phyloP scores from a whole-genome alignment of 2,888 invertebrate genomes.

The Melinopterus prodromus region DNA sequence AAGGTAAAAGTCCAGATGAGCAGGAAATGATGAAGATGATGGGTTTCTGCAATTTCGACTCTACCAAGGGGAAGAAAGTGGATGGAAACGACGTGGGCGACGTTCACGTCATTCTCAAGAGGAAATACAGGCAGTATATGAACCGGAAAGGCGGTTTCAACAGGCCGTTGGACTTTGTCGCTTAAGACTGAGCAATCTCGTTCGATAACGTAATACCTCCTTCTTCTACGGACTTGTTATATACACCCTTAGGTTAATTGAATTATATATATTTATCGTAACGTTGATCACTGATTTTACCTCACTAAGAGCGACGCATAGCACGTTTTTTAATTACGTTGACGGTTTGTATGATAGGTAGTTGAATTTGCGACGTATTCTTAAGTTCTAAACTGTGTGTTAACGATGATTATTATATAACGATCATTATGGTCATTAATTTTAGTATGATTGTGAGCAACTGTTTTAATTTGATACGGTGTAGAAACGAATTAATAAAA shows the following conservation, averaged over 20 bases:
- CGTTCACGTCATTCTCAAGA: constrained; percentile 93
- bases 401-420: not conserved
- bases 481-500: not conserved
- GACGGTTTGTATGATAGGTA: not conserved
- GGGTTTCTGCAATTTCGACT: constrained; percentile 97
- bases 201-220: constrained; percentile 32
- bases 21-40: constrained; percentile 95
- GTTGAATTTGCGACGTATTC: not conserved
- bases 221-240: not conserved
- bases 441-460: no score
- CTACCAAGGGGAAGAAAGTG: constrained; percentile 96
- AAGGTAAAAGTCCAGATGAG: constrained; percentile 90
- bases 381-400: not conserved
- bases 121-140: constrained; percentile 99
- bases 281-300: not conserved
- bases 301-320: not conserved
- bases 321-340: not conserved
- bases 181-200: constrained; percentile 60
- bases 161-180: constrained; percentile 95
- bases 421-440: no score
- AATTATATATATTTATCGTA: not conserved
- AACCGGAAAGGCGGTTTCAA: constrained; percentile 99
- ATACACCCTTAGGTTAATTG: not conserved
- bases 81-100: constrained; percentile 93
- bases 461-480: no score